A percentile compares a stretch with the other conserved stretches of the same genome.
Conservation (phyloP, 2,113 vertebrate species). For the Haplochromis burtoni region DNA sequence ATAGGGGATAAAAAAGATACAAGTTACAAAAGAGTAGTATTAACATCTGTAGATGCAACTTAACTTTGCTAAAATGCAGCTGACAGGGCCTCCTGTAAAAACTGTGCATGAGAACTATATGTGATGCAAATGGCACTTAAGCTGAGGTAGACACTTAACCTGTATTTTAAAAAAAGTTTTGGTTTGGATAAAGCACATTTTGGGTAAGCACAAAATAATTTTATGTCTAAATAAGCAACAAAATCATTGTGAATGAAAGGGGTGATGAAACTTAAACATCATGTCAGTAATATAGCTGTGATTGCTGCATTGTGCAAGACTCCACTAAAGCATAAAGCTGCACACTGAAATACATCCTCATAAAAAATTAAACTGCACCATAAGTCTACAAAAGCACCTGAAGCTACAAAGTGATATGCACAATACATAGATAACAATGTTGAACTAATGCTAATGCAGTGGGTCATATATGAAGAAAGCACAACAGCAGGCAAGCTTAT, state of each 20-base stretch:
- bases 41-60: neutral
- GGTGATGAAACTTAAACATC: neutral
- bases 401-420: neutral
- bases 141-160: neutral
- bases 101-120: neutral
- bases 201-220: conserved; percentile 33
- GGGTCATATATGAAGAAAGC: neutral
- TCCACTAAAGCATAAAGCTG: neutral
- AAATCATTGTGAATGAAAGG: neutral
- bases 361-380: neutral
- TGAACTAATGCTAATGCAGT: neutral
- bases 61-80: neutral
- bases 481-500: neutral
- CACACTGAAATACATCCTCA: neutral
- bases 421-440: neutral
- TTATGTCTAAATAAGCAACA: neutral
- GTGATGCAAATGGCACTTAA: neutral
- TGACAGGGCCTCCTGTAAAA: neutral
- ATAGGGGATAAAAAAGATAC: neutral
- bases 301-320: neutral
- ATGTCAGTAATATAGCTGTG: neutral
- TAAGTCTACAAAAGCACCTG: neutral
- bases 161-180: neutral
- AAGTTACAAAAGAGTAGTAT: neutral
- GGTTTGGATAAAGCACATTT: conserved; percentile 37